Evolutionary conservation across 2,113 vertebrate species (phyloP).

Genomic region (Litocranius walleri): DNA sequence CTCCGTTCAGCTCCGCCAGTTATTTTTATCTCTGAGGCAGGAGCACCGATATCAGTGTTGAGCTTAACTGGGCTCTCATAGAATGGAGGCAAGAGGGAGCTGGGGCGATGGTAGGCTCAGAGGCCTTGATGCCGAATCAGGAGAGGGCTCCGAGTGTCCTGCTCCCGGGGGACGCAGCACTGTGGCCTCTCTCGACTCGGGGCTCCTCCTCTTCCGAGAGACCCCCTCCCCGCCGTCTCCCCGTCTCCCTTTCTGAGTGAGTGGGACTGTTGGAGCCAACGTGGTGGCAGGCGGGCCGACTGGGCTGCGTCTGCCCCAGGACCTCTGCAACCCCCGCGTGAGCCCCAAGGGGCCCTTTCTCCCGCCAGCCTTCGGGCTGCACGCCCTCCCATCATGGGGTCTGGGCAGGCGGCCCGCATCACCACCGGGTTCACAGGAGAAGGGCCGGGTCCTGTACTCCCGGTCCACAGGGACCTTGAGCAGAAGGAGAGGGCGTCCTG

Average conservation of each 20-base stretch:
- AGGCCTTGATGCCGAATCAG: background rate
- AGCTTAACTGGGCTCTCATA: background rate
- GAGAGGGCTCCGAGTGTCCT: background rate
- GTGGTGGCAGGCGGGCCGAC: background rate
- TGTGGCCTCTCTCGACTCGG: background rate
- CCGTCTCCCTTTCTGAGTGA: background rate
- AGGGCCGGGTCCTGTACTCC: fast-evolving
- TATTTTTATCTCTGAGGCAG: constrained; percentile 43
- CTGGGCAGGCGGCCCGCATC: fast-evolving
- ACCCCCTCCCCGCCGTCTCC: background rate
- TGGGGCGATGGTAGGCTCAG: background rate
- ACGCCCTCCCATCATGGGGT: fast-evolving
- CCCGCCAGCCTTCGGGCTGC: background rate
- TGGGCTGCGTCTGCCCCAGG: fast-evolving
- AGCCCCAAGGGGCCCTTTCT: background rate
- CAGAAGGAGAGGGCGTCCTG: background rate
- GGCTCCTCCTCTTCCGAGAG: background rate
- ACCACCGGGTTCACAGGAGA: fast-evolving
- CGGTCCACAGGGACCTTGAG: background rate
- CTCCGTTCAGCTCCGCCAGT: background rate
- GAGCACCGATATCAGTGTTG: background rate
- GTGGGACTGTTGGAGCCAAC: fast-evolving
- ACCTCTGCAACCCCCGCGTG: fast-evolving
- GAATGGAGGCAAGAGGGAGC: background rate
- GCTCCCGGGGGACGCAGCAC: background rate